Percentiles rank a stretch among this genome's conserved stretches.
phyloP scores from a whole-genome alignment of 1,140 invertebrate species.

The Bombus sibiricus region DNA sequence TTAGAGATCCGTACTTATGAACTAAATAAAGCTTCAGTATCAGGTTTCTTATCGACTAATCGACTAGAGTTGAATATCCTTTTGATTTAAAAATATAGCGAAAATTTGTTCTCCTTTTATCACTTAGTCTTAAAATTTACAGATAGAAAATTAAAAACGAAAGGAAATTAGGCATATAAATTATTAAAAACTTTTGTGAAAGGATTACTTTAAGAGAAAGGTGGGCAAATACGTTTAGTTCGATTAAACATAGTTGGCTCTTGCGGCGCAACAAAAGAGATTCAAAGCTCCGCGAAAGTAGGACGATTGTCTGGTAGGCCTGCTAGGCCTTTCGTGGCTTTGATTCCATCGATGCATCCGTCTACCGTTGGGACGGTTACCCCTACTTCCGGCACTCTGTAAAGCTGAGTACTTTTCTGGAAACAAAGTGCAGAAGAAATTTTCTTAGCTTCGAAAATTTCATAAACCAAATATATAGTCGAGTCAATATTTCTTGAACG shows the following conservation, averaged over 20 bases:
- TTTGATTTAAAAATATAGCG: neutral
- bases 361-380: slow-evolving; percentile 73
- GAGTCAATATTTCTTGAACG: neutral
- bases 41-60: slow-evolving; percentile 30
- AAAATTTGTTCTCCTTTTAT: neutral
- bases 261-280: slow-evolving; percentile 79
- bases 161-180: neutral
- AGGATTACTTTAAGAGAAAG: neutral
- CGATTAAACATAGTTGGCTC: slow-evolving; percentile 79
- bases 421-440: slow-evolving; percentile 40
- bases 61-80: slow-evolving; percentile 5
- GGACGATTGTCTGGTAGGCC: slow-evolving; percentile 75
- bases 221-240: neutral
- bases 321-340: slow-evolving; percentile 54
- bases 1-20: slow-evolving; percentile 31
- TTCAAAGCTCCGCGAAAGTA: slow-evolving; percentile 79
- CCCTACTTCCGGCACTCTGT: slow-evolving; percentile 72
- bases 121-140: neutral
- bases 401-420: slow-evolving; percentile 77
- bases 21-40: slow-evolving; percentile 39
- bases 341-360: slow-evolving; percentile 76
- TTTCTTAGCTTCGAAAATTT: neutral
- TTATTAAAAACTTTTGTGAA: neutral
- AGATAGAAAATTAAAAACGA: neutral
- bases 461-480: neutral